These are phyloP conservation scores for Malurus leucopterus DNA, from an alignment of 2,797 vertebrate species.

Conservation along the genomic window DNA sequence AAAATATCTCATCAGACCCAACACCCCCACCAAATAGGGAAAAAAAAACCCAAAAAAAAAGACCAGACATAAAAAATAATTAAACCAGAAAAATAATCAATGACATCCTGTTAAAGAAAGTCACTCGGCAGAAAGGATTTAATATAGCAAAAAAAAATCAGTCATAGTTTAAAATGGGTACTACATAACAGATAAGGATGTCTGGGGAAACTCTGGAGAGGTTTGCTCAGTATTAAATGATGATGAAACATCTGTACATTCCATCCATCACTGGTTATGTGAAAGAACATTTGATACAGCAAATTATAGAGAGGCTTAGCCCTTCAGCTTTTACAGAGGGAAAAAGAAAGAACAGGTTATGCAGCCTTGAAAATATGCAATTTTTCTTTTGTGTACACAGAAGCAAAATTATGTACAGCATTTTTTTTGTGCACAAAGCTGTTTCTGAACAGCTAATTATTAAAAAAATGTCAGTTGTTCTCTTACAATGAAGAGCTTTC, in stretches of 20 bases:
- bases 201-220: not conserved
- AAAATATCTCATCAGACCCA: not conserved
- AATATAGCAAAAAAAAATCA: not conserved
- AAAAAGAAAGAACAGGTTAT: not conserved
- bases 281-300: not conserved
- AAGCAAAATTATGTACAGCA: not conserved
- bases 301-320: not conserved
- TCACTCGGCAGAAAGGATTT: not conserved
- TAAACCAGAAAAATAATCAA: not conserved
- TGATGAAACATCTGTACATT: not conserved
- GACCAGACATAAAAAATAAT: not conserved
- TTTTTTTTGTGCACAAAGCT: not conserved
- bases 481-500: not conserved
- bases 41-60: not conserved
- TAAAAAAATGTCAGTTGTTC: not conserved
- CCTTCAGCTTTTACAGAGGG: not conserved
- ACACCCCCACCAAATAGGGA: not conserved
- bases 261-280: not conserved
- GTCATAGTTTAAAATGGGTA: not conserved
- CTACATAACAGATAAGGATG: not conserved
- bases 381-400: not conserved
- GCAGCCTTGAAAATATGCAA: not conserved
- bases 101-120: not conserved
- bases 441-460: not conserved
- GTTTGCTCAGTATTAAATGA: not conserved